These are phyloP conservation scores for Hesperophylax magnus DNA, from an alignment of 1,140 invertebrate genomes.

Conservation along the genomic window DNA sequence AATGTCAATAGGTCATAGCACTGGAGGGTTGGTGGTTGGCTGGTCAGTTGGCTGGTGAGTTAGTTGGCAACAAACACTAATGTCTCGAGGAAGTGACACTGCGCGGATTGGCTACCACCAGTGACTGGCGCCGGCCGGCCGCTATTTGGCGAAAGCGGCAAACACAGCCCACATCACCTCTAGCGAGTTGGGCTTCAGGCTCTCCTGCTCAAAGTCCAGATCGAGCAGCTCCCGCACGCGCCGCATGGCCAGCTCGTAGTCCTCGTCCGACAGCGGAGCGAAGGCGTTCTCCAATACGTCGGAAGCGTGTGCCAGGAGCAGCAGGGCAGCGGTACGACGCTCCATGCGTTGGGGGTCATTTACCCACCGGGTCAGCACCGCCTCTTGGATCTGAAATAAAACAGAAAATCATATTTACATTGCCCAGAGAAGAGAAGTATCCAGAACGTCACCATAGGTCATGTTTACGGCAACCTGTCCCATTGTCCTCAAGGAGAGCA, in stretches of 20 bases:
- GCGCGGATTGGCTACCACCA: slow-evolving; percentile 49
- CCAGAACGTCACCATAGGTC: too few relatives aligned
- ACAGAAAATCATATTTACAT: too few relatives aligned
- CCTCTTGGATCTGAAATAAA: slow-evolving; percentile 89
- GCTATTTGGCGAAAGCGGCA: slow-evolving; percentile 97
- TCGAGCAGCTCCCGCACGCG: slow-evolving; percentile 95
- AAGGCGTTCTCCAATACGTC: slow-evolving; percentile 99
- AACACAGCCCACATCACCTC: slow-evolving; percentile 99
- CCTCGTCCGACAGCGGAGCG: slow-evolving; percentile 96
- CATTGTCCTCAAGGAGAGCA: too few relatives aligned
- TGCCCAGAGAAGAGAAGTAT: too few relatives aligned
- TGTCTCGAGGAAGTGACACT: slow-evolving; percentile 7
- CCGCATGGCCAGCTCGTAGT: slow-evolving; percentile 98
- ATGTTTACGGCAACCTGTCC: too few relatives aligned
- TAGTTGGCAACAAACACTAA: slow-evolving; percentile 30
- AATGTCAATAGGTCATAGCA: slow-evolving; percentile 34
- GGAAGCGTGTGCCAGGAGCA: slow-evolving; percentile 97
- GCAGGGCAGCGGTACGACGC: slow-evolving; percentile 90
- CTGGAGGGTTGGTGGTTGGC: slow-evolving; percentile 1
- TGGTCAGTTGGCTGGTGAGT: too few relatives aligned
- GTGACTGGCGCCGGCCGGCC: slow-evolving; percentile 53
- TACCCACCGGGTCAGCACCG: slow-evolving; percentile 95
- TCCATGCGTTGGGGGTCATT: slow-evolving; percentile 99
- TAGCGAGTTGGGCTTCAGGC: slow-evolving; percentile 87
- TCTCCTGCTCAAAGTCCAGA: slow-evolving; percentile 96